A percentile compares a stretch with the other conserved stretches of the same genome.
These are phyloP conservation scores for Harlomillsia oculata DNA, from an alignment of 1,140 invertebrate genomes.

Conservation along the genomic window DNA sequence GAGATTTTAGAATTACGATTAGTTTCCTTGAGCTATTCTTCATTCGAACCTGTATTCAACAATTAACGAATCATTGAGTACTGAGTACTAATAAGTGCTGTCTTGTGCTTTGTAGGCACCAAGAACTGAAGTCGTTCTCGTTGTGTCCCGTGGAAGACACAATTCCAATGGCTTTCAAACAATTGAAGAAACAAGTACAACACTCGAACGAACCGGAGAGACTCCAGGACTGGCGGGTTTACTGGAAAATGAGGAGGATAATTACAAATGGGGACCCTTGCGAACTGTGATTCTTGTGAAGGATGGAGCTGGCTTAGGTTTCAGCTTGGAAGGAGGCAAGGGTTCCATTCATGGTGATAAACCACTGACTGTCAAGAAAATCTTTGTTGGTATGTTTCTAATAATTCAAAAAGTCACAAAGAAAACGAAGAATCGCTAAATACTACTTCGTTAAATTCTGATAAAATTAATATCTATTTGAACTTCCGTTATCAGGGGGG, in stretches of 20 bases:
- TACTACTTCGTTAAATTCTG: neutral
- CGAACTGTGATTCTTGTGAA: slow-evolving; percentile 59
- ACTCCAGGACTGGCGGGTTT: slow-evolving; percentile 17
- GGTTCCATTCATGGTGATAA: slow-evolving; percentile 77
- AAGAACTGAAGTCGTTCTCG: slow-evolving; percentile 55
- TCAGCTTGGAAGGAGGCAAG: slow-evolving; percentile 82
- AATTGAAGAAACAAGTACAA: slow-evolving; percentile 32
- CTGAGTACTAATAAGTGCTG: slow-evolving; percentile 9
- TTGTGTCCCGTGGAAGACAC: slow-evolving; percentile 46
- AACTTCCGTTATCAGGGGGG: slow-evolving; percentile 54
- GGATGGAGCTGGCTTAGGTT: slow-evolving; percentile 78
- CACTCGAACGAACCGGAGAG: slow-evolving; percentile 31
- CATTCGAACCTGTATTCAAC: too few relatives aligned
- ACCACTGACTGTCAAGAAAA: slow-evolving; percentile 77
- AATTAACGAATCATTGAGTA: neutral
- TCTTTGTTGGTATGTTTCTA: slow-evolving; percentile 66
- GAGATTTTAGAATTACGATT: too few relatives aligned
- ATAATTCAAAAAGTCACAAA: too few relatives aligned
- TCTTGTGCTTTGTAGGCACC: slow-evolving; percentile 45
- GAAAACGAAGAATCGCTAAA: neutral
- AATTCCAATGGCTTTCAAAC: slow-evolving; percentile 32
- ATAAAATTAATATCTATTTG: neutral
- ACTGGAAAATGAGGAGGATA: slow-evolving; percentile 32
- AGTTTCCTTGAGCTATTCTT: too few relatives aligned
- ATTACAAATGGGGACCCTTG: slow-evolving; percentile 34